Base-by-base conservation (phyloP, 2,113 vertebrate species). In the Oncorhynchus keta region DNA sequence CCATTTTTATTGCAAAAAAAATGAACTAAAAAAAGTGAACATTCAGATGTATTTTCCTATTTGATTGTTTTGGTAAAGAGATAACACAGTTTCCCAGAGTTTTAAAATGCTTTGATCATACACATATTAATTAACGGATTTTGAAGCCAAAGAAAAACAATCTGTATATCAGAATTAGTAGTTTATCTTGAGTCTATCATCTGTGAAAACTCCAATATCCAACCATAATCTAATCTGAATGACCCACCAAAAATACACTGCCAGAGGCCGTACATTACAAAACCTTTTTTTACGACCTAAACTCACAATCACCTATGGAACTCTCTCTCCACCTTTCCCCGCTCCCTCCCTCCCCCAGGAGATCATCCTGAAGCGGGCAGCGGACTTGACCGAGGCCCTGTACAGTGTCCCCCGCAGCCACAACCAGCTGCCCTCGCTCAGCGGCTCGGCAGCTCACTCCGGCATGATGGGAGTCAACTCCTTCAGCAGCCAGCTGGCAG, bases 401-500 rank as follows among this genome's bases (percentile, higher is more conserved):
- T 98, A 99, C 94, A 97, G 95, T n/a, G 95, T 97, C 5, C 97
- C 97, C 0, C 96, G 97, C 72, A 93, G 90, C 74, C 95, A 97
- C 70, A 93, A 95, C 81, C 95, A 97, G 83, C 95, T 98, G 66
- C 93, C 95, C 7, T 94, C 96, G 0, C 93, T 98, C 55, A 91
- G 93, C 0, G 91, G 95, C 73, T 92, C 94, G 18, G 91, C 95
- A 61, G 90, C 92, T 3, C 96, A 96, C 83, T 91, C 95, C 0
- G 92, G 92, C 4, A 95, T 98, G 90, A 95, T 98, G 95, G 94
- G 95, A 16, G 95, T 97, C 64, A 97, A 95, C 91, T 96, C 97
- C 18, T 98, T 98, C 86, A 94, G 95, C 90, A 94, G 94, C 74
- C 97, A 97, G 81, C 93, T 98, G 75, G 95, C 96, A 51, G 91